phyloP scores from a whole-genome alignment of 2,888 invertebrate species.

The Catocala sponsa region DNA sequence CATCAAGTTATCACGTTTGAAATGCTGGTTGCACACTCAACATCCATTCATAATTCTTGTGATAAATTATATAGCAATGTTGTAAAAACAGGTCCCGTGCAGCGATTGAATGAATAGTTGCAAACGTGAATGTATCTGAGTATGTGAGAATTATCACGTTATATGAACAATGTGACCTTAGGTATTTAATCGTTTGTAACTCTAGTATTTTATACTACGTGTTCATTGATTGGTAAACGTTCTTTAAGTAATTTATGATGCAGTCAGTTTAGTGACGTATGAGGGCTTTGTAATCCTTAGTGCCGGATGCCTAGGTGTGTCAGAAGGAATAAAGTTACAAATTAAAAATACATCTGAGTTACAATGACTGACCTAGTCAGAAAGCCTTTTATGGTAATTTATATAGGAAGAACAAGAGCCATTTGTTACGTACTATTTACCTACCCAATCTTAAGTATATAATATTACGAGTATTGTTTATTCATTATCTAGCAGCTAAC shows the following conservation, averaged over 20 bases:
- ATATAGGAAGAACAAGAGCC: too few species aligned
- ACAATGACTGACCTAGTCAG: too few species aligned
- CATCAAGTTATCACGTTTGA: conserved; percentile 23
- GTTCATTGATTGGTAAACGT: background rate
- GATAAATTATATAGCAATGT: background rate
- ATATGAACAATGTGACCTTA: background rate
- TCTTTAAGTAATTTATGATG: background rate
- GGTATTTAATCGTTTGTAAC: background rate
- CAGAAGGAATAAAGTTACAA: too few species aligned
- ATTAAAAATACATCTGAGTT: too few species aligned
- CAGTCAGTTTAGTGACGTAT: background rate
- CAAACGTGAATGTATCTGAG: conserved; percentile 1
- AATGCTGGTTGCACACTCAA: conserved; percentile 12
- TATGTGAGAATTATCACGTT: background rate
- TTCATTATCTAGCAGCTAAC: too few species aligned
- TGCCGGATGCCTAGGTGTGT: too few species aligned
- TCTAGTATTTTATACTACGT: background rate
- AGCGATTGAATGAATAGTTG: background rate
- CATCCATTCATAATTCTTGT: conserved; percentile 24
- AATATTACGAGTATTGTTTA: too few species aligned
- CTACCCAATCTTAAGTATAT: too few species aligned
- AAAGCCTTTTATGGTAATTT: too few species aligned
- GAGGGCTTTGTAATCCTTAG: background rate
- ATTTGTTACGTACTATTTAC: too few species aligned
- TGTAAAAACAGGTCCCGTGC: background rate